Conservation (phyloP, 1,140 invertebrate species). For the Octopus sinensis region DNA sequence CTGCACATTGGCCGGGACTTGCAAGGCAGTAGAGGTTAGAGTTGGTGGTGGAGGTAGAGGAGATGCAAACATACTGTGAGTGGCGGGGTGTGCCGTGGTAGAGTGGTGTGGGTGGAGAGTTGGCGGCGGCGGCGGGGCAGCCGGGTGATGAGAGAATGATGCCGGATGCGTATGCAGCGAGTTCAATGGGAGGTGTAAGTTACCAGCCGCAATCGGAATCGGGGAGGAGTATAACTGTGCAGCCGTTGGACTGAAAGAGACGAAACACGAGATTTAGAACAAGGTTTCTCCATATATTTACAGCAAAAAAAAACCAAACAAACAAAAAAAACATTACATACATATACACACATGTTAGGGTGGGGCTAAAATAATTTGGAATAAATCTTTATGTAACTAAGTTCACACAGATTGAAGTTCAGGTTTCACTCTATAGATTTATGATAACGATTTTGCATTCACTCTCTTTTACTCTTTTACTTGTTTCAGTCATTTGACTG, state of each 20-base stretch:
- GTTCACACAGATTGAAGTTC: no score
- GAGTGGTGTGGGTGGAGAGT: conserved; percentile 7
- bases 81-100: neutral
- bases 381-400: no score
- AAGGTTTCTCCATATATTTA: neutral
- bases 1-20: conserved; percentile 1
- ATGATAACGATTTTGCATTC: no score
- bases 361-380: no score
- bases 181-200: conserved; percentile 1
- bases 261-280: neutral
- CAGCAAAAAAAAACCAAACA: neutral
- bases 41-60: conserved; percentile 14
- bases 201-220: neutral
- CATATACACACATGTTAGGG: no score
- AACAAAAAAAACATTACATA: no score
- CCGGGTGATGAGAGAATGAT: conserved; percentile 1
- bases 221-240: neutral
- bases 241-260: conserved; percentile 8
- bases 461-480: no score
- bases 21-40: conserved; percentile 13
- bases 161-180: neutral
- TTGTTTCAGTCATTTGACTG: no score
- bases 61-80: conserved; percentile 13
- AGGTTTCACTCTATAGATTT: no score
- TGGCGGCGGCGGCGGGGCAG: conserved; percentile 1